A percentile compares a stretch with the other conserved stretches of the same genome.
Evolutionary conservation across 2,888 invertebrate genomes (phyloP).

Genomic region (Cerastis rubricosa): DNA sequence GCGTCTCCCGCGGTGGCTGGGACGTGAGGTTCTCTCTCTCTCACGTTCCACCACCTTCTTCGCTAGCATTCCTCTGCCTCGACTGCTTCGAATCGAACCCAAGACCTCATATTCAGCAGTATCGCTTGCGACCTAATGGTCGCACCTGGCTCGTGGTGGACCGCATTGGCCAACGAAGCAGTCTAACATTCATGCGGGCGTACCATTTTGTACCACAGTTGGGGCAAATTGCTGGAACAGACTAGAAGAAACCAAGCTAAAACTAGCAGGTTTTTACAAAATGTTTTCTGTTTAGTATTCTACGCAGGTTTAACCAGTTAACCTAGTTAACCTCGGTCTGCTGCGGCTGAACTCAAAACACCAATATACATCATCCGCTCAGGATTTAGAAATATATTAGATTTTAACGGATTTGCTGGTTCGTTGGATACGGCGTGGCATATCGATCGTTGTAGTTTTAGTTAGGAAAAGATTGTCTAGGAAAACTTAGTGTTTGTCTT

Average conservation of each 20-base stretch:
- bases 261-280: slow-evolving; percentile 32
- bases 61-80: too few species aligned
- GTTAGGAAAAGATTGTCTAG: slow-evolving; percentile 2
- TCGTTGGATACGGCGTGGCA: slow-evolving; percentile 15
- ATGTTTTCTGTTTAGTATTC: slow-evolving; percentile 53
- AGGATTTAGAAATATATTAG: slow-evolving; percentile 55
- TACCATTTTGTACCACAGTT: background rate
- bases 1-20: too few species aligned
- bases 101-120: background rate
- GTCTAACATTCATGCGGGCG: background rate
- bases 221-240: background rate
- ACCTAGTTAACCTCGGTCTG: slow-evolving; percentile 48
- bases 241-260: background rate
- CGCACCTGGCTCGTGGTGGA: too few species aligned
- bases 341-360: slow-evolving; percentile 45
- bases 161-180: background rate
- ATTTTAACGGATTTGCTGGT: slow-evolving; percentile 43
- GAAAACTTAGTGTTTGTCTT: background rate
- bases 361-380: slow-evolving; percentile 53
- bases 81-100: background rate
- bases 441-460: slow-evolving; percentile 14
- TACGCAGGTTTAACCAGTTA: slow-evolving; percentile 47
- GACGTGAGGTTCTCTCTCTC: too few species aligned
- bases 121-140: too few species aligned
- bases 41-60: too few species aligned